These are phyloP conservation scores for Polypedilum vanderplanki DNA, from an alignment of 1,140 invertebrate species.

Conservation along the genomic window DNA sequence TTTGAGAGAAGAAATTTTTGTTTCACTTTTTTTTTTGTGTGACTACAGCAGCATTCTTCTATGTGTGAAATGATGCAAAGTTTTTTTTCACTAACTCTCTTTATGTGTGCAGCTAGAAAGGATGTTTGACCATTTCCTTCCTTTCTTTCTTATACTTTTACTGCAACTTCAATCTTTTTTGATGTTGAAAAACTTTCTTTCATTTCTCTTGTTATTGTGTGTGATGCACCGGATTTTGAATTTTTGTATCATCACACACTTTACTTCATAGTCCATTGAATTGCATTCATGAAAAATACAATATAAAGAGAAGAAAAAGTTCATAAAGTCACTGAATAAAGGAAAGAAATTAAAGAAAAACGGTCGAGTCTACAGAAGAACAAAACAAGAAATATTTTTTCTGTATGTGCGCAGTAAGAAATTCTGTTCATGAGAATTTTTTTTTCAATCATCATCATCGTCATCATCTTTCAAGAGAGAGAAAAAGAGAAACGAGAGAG, in stretches of 20 bases:
- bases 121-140: conserved; percentile 27
- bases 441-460: not conserved
- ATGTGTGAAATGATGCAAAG: conserved; percentile 22
- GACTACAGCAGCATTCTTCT: not conserved
- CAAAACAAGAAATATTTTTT: not conserved
- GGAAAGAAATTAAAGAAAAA: conserved; percentile 7
- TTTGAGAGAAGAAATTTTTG: not conserved
- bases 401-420: not conserved
- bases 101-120: not conserved
- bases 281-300: not conserved
- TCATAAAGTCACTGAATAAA: no score
- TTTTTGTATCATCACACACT: not conserved
- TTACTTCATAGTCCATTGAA: not conserved
- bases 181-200: not conserved
- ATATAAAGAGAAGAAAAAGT: not conserved
- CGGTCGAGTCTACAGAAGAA: conserved; percentile 1
- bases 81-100: not conserved
- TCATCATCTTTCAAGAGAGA: not conserved
- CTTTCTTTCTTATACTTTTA: not conserved
- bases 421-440: not conserved
- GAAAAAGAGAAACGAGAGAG: not conserved
- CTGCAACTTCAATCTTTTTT: not conserved
- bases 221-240: conserved; percentile 1
- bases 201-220: not conserved
- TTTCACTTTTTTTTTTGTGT: not conserved